Conservation (phyloP, 2,888 invertebrate genomes). For the Dioctria rufipes region DNA sequence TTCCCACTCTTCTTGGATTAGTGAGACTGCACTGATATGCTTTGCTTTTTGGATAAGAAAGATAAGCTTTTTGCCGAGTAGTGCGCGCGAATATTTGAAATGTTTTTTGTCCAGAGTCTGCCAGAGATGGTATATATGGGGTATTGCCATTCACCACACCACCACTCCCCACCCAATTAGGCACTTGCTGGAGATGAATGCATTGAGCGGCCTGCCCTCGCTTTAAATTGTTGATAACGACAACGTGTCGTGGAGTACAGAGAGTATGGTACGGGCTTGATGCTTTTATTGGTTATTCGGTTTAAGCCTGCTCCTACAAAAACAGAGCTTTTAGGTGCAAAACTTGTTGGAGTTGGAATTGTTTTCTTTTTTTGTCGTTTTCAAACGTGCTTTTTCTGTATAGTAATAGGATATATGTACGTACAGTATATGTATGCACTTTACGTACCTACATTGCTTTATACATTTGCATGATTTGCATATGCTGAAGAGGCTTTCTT, state of each 20-base stretch:
- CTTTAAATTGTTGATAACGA: too few species aligned
- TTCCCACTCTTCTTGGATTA: not conserved
- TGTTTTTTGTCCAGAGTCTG: not conserved
- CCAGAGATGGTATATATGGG: too few species aligned
- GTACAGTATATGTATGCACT: not conserved
- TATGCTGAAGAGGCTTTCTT: constrained; percentile 8
- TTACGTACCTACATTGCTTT: not conserved
- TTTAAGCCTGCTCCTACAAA: not conserved
- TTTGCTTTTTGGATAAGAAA: not conserved
- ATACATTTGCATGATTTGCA: not conserved
- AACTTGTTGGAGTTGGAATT: not conserved
- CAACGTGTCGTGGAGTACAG: not conserved
- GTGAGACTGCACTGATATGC: too few species aligned
- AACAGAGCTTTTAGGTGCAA: constrained; percentile 5
- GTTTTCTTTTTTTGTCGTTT: too few species aligned
- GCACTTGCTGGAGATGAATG: not conserved
- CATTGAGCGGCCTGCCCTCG: too few species aligned
- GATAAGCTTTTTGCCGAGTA: constrained; percentile 2
- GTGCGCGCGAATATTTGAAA: not conserved
- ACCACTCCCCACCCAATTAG: not conserved
- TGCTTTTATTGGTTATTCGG: not conserved
- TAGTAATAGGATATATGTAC: too few species aligned
- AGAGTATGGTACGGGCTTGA: not conserved
- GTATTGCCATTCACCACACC: not conserved
- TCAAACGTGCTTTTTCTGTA: too few species aligned